Conservation (phyloP, 2,888 invertebrate species). For the Taphrorychus bicolor region DNA sequence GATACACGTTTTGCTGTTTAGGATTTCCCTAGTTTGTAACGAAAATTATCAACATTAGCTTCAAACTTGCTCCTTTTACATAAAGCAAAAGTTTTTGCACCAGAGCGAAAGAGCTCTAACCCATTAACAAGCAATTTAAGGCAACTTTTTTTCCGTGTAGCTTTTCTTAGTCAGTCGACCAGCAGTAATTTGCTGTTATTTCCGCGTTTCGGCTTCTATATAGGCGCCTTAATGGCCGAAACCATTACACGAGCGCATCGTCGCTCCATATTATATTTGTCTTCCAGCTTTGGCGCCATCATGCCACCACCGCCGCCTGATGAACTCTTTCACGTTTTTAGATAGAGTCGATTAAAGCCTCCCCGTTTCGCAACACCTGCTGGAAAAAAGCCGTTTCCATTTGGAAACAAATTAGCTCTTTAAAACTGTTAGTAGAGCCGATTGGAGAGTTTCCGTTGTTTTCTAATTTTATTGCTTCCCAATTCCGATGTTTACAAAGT, state of each 20-base stretch:
- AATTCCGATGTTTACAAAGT: neutral
- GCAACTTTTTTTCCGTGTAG: conserved; percentile 25
- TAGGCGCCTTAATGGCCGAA: conserved; percentile 29
- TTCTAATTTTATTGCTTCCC: conserved; percentile 5
- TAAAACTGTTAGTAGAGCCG: neutral
- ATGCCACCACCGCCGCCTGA: conserved; percentile 8
- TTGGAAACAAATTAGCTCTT: conserved; percentile 1
- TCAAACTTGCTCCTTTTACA: too few relatives aligned
- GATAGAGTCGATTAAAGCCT: neutral
- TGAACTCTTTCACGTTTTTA: conserved; percentile 16
- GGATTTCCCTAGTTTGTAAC: too few relatives aligned
- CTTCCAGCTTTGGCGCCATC: conserved; percentile 31
- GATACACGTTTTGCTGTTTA: too few relatives aligned
- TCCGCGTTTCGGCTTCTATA: conserved; percentile 30
- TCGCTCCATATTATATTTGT: conserved; percentile 36
- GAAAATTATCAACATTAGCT: too few relatives aligned
- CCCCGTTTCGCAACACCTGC: too few relatives aligned
- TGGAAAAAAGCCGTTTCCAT: neutral
- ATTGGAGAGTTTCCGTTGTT: neutral
- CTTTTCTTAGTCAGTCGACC: conserved; percentile 30
- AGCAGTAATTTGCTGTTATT: conserved; percentile 37
- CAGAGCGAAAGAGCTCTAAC: conserved; percentile 23
- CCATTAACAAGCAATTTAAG: conserved; percentile 34
- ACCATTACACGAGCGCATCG: conserved; percentile 33
- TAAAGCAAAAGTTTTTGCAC: too few relatives aligned